Percentiles rank a stretch among this genome's conserved stretches.
Conservation (phyloP, 2,888 invertebrate genomes). For the Hydroisotoma schaefferi region DNA sequence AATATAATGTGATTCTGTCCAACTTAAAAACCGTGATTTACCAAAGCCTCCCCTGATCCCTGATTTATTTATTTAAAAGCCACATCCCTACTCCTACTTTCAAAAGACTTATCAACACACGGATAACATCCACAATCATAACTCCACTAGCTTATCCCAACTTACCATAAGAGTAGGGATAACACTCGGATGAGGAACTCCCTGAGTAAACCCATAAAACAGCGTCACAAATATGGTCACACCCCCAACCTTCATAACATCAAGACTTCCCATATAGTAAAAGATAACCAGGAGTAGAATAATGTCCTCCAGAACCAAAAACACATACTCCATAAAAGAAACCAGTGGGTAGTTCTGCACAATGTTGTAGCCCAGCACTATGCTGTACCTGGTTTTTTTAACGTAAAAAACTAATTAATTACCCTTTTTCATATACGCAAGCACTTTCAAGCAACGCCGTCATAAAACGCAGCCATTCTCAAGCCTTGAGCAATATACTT, state of each 20-base stretch:
- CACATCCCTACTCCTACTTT: too few species aligned
- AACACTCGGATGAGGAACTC: slow-evolving; percentile 55
- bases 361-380: slow-evolving; percentile 76
- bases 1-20: too few species aligned
- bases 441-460: too few species aligned
- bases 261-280: slow-evolving; percentile 62
- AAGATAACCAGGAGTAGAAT: slow-evolving; percentile 68
- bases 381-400: slow-evolving; percentile 65
- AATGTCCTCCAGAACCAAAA: slow-evolving; percentile 71
- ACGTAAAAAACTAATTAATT: not conserved
- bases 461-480: too few species aligned
- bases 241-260: slow-evolving; percentile 51
- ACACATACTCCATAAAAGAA: slow-evolving; percentile 80
- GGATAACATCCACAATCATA: too few species aligned
- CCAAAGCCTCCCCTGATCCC: too few species aligned
- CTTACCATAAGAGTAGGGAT: slow-evolving; percentile 66
- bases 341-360: slow-evolving; percentile 68
- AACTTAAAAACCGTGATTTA: too few species aligned
- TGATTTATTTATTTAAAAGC: too few species aligned
- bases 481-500: too few species aligned
- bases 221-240: slow-evolving; percentile 54
- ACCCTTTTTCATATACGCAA: not conserved
- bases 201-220: slow-evolving; percentile 55
- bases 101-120: too few species aligned
- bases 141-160: too few species aligned